A percentile compares a stretch with the other conserved stretches of the same genome.
These are phyloP conservation scores for Campoletis sonorensis DNA, from an alignment of 1,140 invertebrate genomes.

Conservation along the genomic window DNA sequence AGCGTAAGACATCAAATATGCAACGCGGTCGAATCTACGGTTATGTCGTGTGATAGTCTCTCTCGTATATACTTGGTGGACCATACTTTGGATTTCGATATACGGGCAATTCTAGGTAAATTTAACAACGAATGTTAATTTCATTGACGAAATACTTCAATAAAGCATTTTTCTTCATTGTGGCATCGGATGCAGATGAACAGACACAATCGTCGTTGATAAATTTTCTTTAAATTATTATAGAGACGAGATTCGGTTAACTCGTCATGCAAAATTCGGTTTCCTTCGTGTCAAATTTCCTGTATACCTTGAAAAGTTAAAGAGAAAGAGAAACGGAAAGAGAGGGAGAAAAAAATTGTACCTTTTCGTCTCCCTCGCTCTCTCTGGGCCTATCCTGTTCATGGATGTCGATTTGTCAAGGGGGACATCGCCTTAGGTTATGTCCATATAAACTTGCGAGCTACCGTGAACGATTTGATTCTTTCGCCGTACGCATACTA, in stretches of 20 bases:
- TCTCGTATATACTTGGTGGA: slow-evolving; percentile 17
- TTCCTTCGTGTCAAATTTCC: neutral
- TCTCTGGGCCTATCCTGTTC: slow-evolving; percentile 55
- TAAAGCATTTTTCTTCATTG: too few species aligned
- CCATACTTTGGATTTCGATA: slow-evolving; percentile 6
- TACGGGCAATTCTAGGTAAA: slow-evolving; percentile 10
- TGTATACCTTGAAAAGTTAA: neutral
- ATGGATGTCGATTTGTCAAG: slow-evolving; percentile 72
- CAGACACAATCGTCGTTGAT: too few species aligned
- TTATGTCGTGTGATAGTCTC: slow-evolving; percentile 66
- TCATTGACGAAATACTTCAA: too few species aligned
- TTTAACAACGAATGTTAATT: neutral
- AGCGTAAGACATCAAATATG: slow-evolving; percentile 75
- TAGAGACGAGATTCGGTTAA: too few species aligned
- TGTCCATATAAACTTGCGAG: neutral
- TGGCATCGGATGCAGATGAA: too few species aligned
- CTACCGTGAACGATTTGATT: slow-evolving; percentile 44
- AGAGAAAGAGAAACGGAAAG: too few species aligned
- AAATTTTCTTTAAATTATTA: too few species aligned
- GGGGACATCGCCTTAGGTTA: slow-evolving; percentile 52
- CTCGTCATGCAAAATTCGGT: too few species aligned
- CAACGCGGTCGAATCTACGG: slow-evolving; percentile 74
- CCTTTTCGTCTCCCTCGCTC: neutral
- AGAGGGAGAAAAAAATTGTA: neutral
- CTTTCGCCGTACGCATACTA: neutral